Percentiles rank a stretch among this genome's conserved stretches.
Evolutionary conservation across 2,113 vertebrate species (phyloP).

Genomic region (Trogon melanurus): DNA sequence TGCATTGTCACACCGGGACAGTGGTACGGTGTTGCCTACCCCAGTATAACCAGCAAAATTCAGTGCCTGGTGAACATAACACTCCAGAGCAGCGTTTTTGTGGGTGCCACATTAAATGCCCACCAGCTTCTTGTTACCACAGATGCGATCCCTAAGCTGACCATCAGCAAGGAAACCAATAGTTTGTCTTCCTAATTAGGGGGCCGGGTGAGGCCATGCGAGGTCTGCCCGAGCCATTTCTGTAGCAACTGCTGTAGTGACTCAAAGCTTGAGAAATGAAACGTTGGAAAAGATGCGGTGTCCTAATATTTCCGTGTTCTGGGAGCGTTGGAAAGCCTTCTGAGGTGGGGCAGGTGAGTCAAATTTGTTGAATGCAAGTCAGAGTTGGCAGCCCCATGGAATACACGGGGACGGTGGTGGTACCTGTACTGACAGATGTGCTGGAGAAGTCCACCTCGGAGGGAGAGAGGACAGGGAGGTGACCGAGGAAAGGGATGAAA

Average conservation of each 20-base stretch:
- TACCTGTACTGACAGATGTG: background rate
- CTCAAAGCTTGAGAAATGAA: background rate
- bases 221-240: background rate
- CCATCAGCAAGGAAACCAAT: background rate
- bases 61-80: background rate
- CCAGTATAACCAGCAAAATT: background rate
- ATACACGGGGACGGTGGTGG: background rate
- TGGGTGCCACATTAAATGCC: background rate
- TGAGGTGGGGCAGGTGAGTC: background rate
- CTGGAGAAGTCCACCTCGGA: background rate
- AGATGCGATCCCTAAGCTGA: background rate
- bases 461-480: background rate
- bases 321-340: background rate
- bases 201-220: background rate
- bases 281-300: background rate
- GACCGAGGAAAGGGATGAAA: background rate
- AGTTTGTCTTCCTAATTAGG: background rate
- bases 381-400: background rate
- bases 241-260: background rate
- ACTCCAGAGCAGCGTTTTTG: background rate
- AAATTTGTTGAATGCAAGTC: background rate
- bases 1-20: background rate
- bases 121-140: background rate
- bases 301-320: background rate
- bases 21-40: background rate